phyloP scores from a whole-genome alignment of 2,888 invertebrate species.

The Orthonevra nobilis region DNA sequence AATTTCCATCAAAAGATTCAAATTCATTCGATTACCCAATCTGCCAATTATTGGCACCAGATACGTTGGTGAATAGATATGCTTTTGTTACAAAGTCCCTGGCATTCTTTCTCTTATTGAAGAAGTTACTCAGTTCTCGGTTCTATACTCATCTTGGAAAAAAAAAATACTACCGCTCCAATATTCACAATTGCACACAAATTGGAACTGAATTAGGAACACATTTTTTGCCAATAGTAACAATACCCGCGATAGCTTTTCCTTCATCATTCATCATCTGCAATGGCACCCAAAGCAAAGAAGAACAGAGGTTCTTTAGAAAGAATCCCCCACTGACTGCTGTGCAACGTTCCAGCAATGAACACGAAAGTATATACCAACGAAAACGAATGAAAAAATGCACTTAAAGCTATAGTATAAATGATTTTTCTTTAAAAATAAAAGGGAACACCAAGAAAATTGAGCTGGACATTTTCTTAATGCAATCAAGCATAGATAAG shows the following conservation, averaged over 20 bases:
- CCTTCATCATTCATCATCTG: neutral
- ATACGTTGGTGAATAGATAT: conserved; percentile 3
- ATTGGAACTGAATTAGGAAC: conserved; percentile 39
- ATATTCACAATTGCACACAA: conserved; percentile 29
- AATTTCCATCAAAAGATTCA: neutral
- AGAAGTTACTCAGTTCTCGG: neutral
- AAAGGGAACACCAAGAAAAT: too few species aligned
- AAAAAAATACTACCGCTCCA: conserved; percentile 4
- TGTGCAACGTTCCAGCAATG: conserved; percentile 1
- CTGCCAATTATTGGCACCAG: conserved; percentile 7
- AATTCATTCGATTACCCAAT: neutral
- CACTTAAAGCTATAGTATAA: too few species aligned
- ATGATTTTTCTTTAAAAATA: too few species aligned
- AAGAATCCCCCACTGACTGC: neutral
- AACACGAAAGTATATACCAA: neutral
- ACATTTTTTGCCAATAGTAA: conserved; percentile 22
- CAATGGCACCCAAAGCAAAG: conserved; percentile 4
- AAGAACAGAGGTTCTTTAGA: neutral
- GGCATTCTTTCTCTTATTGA: neutral
- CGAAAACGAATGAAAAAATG: neutral
- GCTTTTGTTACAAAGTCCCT: conserved; percentile 9
- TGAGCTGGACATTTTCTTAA: conserved; percentile 13
- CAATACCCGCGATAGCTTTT: neutral
- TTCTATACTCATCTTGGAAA: neutral
- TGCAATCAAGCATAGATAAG: conserved; percentile 35